phyloP scores from a whole-genome alignment of 2,888 invertebrate genomes.

The Melolontha melolontha region DNA sequence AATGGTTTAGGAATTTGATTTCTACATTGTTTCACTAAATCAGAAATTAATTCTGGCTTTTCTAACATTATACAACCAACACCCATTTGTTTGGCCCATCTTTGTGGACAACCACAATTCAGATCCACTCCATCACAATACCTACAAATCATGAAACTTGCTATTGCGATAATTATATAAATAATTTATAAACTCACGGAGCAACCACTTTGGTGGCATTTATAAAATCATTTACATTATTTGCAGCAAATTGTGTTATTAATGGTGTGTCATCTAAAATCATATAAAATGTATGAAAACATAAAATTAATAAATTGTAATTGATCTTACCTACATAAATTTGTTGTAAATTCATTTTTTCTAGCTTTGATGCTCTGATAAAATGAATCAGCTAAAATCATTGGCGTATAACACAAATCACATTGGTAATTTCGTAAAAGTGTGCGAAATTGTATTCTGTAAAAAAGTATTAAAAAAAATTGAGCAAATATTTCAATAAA shows the following conservation, averaged over 20 bases:
- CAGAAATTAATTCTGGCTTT: slow-evolving; percentile 85
- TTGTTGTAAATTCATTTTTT: slow-evolving; percentile 83
- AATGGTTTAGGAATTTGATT: slow-evolving; percentile 79
- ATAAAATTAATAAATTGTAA: slow-evolving; percentile 6
- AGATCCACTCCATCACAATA: slow-evolving; percentile 93
- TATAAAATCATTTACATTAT: slow-evolving; percentile 83
- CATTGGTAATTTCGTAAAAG: slow-evolving; percentile 84
- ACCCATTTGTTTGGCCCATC: slow-evolving; percentile 93
- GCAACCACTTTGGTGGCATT: slow-evolving; percentile 86
- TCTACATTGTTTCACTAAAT: slow-evolving; percentile 82
- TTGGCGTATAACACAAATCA: slow-evolving; percentile 93
- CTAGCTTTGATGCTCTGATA: slow-evolving; percentile 89
- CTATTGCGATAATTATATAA: neutral
- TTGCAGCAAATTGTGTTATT: slow-evolving; percentile 95
- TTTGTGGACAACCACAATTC: slow-evolving; percentile 98
- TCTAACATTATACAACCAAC: slow-evolving; percentile 87
- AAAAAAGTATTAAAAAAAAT: slow-evolving; percentile 52
- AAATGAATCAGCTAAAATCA: slow-evolving; percentile 97
- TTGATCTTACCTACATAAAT: slow-evolving; percentile 61
- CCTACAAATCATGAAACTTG: slow-evolving; percentile 60
- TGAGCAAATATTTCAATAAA: slow-evolving; percentile 14
- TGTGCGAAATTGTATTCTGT: slow-evolving; percentile 80
- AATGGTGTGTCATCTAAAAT: slow-evolving; percentile 81
- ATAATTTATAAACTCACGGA: slow-evolving; percentile 69
- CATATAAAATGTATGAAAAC: slow-evolving; percentile 36